Evolutionary conservation across 2,113 vertebrate species (phyloP).

Genomic region (Corapipo altera): DNA sequence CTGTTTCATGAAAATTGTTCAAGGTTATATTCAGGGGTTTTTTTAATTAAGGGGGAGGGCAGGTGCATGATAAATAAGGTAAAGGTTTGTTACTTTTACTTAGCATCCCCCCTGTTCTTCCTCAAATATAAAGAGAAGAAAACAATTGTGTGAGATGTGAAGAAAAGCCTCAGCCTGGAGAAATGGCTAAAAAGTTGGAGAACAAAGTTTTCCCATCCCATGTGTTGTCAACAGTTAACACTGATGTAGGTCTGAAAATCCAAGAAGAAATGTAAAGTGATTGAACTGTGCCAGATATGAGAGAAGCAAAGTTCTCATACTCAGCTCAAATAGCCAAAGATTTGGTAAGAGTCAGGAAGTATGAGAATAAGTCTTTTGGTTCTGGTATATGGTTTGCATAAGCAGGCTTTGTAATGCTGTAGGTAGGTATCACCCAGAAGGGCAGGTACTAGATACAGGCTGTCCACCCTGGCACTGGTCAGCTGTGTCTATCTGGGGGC

Average conservation of each 20-base stretch:
- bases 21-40: background rate
- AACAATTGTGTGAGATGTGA: background rate
- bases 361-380: background rate
- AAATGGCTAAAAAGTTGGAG: background rate
- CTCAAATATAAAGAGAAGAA: background rate
- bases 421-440: background rate
- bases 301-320: background rate
- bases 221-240: background rate
- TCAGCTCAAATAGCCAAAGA: background rate
- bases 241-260: background rate
- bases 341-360: background rate
- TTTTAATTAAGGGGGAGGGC: background rate
- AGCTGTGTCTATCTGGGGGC: background rate
- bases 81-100: background rate
- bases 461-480: background rate
- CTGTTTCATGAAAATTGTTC: background rate
- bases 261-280: background rate
- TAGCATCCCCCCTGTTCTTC: background rate
- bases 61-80: background rate
- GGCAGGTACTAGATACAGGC: background rate
- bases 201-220: fast-evolving
- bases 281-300: background rate
- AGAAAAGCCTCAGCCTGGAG: background rate
- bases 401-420: background rate
- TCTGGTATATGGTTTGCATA: background rate